Percentiles rank a stretch among this genome's conserved stretches.
These are phyloP conservation scores for Bombycilla garrulus DNA, from an alignment of 2,113 vertebrate genomes.

Conservation along the genomic window DNA sequence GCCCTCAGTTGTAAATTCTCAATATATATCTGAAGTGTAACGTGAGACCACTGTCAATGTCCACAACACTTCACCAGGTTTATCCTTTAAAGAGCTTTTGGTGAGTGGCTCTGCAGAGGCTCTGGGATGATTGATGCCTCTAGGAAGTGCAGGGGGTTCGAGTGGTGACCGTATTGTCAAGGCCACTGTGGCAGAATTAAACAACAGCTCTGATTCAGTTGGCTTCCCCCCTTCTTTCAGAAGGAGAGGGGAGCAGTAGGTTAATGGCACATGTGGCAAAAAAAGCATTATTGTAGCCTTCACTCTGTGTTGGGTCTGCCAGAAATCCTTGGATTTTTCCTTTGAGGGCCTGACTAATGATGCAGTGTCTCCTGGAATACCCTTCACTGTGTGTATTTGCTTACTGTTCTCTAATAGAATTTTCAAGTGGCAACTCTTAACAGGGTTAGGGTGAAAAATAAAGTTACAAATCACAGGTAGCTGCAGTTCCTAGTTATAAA, in stretches of 20 bases:
- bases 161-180: not conserved
- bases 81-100: not conserved
- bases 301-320: not conserved
- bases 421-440: not conserved
- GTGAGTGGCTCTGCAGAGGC: not conserved
- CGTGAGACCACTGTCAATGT: not conserved
- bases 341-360: not conserved
- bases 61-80: not conserved
- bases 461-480: not conserved
- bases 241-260: not conserved
- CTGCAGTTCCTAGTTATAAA: not conserved
- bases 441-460: not conserved
- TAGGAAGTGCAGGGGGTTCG: slow-evolving; percentile 11
- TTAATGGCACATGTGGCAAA: not conserved
- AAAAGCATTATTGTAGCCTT: not conserved
- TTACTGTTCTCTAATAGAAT: not conserved
- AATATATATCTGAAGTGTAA: not conserved
- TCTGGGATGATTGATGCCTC: not conserved
- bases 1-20: not conserved
- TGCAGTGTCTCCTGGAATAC: not conserved
- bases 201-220: not conserved
- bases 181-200: slow-evolving; percentile 15
- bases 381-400: not conserved
- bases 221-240: not conserved
- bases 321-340: not conserved